Evolutionary conservation across 2,113 vertebrate genomes (phyloP).

Genomic region (Saccopteryx leptura): DNA sequence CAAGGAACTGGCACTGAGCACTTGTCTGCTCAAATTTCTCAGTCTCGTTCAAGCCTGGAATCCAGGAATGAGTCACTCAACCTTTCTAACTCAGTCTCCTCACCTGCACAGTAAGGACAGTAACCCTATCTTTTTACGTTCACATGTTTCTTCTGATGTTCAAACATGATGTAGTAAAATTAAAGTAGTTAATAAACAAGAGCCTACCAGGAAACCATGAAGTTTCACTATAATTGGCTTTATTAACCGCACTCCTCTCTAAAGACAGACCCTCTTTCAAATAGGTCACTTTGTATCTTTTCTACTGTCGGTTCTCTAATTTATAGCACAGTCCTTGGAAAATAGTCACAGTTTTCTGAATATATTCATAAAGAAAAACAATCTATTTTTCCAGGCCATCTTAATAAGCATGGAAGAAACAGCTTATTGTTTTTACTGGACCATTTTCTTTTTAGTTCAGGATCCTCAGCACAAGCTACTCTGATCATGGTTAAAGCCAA

Average conservation of each 20-base stretch:
- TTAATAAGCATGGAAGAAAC: slow-evolving; percentile 28
- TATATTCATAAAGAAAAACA: neutral
- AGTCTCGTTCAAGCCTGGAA: neutral
- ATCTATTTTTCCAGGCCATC: slow-evolving; percentile 52
- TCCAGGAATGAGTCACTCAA: neutral
- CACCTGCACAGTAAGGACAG: neutral
- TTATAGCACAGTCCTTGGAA: slow-evolving; percentile 33
- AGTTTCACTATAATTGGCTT: slow-evolving; percentile 22
- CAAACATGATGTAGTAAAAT: slow-evolving; percentile 44
- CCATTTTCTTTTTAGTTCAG: slow-evolving; percentile 70
- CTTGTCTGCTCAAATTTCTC: slow-evolving; percentile 25
- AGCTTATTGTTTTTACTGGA: slow-evolving; percentile 40
- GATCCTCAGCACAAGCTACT: slow-evolving; percentile 59
- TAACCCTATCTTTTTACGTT: neutral
- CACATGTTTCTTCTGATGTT: neutral
- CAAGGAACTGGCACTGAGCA: neutral
- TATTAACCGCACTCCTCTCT: slow-evolving; percentile 40
- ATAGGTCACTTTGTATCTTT: neutral
- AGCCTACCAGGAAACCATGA: slow-evolving; percentile 16
- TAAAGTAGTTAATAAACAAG: neutral
- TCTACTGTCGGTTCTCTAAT: neutral
- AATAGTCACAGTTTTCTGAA: slow-evolving; percentile 29
- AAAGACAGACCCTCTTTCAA: slow-evolving; percentile 44
- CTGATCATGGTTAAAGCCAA: slow-evolving; percentile 68
- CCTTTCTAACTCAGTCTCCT: slow-evolving; percentile 48